phyloP scores from a whole-genome alignment of 2,113 vertebrate species.

The Passer domesticus region DNA sequence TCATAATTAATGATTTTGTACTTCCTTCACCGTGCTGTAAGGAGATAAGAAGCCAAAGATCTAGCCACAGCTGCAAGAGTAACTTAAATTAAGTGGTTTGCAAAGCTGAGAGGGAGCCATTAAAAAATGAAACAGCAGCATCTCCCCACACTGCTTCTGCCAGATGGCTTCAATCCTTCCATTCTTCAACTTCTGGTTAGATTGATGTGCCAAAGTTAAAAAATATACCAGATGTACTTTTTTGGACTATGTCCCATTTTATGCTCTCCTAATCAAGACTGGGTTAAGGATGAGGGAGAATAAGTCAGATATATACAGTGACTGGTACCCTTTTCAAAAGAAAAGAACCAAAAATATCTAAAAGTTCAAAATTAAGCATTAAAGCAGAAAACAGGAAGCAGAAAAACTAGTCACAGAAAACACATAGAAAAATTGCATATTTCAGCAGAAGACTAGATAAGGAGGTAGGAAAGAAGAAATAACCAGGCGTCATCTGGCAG shows the following conservation, averaged over 20 bases:
- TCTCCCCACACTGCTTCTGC: neutral
- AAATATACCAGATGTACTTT: constrained; percentile 25
- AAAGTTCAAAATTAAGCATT: neutral
- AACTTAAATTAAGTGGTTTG: neutral
- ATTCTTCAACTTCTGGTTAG: constrained; percentile 6
- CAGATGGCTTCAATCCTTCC: constrained; percentile 22
- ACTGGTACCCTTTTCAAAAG: neutral
- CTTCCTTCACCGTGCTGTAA: neutral
- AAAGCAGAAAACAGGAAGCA: neutral
- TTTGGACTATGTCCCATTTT: neutral
- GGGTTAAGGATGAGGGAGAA: neutral
- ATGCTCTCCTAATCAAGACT: neutral
- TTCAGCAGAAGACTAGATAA: neutral
- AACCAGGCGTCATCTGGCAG: neutral
- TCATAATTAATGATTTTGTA: neutral
- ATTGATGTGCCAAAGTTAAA: constrained; percentile 13
- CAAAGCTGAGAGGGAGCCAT: neutral
- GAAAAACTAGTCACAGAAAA: neutral
- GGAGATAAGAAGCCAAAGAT: neutral
- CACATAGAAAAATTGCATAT: rapidly evolving
- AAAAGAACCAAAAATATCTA: neutral
- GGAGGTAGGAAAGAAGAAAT: neutral
- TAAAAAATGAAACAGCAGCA: neutral
- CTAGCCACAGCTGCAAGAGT: neutral
- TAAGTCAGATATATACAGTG: neutral